Conservation (phyloP, 1,140 invertebrate genomes). For the Microplitis mediator region DNA sequence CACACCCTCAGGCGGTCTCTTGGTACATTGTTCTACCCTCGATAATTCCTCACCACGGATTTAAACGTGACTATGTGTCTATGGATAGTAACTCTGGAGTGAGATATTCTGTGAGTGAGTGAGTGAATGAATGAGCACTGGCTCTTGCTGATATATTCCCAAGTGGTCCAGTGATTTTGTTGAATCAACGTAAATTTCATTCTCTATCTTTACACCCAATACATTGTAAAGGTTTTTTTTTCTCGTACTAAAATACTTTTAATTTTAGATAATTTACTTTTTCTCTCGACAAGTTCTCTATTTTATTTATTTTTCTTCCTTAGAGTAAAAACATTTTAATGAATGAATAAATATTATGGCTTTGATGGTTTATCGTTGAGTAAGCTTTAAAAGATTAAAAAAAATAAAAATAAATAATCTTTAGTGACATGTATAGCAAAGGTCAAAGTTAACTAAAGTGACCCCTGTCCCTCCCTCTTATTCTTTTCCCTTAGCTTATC, state of each 20-base stretch:
- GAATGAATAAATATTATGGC: not conserved
- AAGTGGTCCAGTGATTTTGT: constrained; percentile 52
- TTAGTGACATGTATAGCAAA: constrained; percentile 22
- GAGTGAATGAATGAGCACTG: constrained; percentile 15
- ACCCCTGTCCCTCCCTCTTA: not conserved
- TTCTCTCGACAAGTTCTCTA: no score
- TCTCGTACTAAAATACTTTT: no score
- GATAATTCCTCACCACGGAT: constrained; percentile 13
- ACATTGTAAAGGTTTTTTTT: not conserved
- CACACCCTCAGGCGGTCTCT: constrained; percentile 9
- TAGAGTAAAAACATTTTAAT: not conserved
- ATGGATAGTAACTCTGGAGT: no score
- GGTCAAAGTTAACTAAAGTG: constrained; percentile 28
- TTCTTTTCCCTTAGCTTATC: constrained; percentile 12
- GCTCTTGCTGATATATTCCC: constrained; percentile 34
- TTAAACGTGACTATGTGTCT: not conserved
- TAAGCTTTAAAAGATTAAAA: no score
- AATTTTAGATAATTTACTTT: no score
- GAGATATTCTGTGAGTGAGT: not conserved
- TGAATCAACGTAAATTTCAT: constrained; percentile 36
- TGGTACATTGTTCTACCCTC: not conserved
- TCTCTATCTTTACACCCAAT: not conserved
- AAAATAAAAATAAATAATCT: constrained; percentile 8
- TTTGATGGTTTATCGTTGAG: no score
- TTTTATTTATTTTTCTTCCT: no score